Evolutionary conservation across 2,797 vertebrate genomes (phyloP), one percentile per base, ranked within the genome.

Genomic region (Halcyon chelicuti): DNA sequence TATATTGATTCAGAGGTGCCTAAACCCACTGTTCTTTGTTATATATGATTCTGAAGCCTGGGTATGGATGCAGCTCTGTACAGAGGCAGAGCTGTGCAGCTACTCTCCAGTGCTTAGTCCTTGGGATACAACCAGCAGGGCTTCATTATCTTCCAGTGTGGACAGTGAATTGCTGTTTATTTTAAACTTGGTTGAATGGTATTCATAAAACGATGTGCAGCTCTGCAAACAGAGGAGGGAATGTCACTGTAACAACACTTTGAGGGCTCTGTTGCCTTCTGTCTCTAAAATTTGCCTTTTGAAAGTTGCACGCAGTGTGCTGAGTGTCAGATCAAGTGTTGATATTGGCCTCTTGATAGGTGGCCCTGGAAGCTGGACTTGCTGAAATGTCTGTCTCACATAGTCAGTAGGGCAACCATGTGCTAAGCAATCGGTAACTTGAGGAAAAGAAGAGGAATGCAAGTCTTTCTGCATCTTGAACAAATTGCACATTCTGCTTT

Each of bases 291-390:
- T 90, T 67, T 40, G 58, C 91, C 79, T 84, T 79, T 87, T 76
- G 63, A 51, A 55, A 58, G 71, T 61, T 94, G 74, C 57, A 39
- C 46, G 12, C 28, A 39, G 18, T 40, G 58, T 86, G 42, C 71
- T 82, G 92, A 95, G 84, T 93, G 80, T 71, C 71, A 95, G 77
- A 85, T 82, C 66, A 91, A 49, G 62, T 93, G 63, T 90, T 94
- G 90, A 37, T 91, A 87, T 49, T 46, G 60, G 44, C 54, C 86
- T 37, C 94, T 87, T 90, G 77, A 49, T 85, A 77, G 23, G 85
- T 65, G 42, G 25, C 26, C 44, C 67, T 94, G 80, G 82, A 85
- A 92, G 17, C 57, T 3, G 28, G 62, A 87, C 33, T 44, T 93
- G 61, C 70, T 93, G 93, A 86, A 88, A 42, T 86, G 31, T 68